Conservation (phyloP, 2,113 vertebrate species). For the Xenotilapia caudafasciata region DNA sequence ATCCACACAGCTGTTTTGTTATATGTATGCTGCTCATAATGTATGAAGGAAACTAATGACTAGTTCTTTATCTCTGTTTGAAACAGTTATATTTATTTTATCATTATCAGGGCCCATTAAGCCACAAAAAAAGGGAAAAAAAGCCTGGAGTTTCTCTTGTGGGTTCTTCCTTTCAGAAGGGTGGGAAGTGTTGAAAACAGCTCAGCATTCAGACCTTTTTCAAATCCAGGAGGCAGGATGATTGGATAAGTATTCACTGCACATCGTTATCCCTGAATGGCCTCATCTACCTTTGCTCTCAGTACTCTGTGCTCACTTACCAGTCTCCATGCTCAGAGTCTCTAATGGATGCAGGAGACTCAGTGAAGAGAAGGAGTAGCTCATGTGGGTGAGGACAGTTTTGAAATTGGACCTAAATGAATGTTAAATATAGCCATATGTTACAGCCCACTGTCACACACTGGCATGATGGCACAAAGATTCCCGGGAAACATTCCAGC, state of each 20-base stretch:
- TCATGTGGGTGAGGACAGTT: background rate
- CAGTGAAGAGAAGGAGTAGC: background rate
- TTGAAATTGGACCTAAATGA: conserved; percentile 11
- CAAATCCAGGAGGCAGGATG: conserved; percentile 41
- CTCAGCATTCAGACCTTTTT: conserved; percentile 32
- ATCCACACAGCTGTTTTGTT: background rate
- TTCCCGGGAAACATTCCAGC: background rate
- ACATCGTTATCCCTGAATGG: conserved; percentile 45
- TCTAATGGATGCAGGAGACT: conserved; percentile 25
- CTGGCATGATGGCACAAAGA: background rate
- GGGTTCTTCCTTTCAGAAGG: background rate
- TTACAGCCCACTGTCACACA: background rate
- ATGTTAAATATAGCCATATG: conserved; percentile 10
- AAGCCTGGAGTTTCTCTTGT: background rate
- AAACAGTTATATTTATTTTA: conserved; percentile 13
- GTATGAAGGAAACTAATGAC: background rate
- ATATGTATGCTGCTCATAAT: conserved; percentile 6
- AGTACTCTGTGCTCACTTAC: conserved; percentile 10
- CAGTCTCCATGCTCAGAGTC: conserved; percentile 8
- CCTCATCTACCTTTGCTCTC: conserved; percentile 39
- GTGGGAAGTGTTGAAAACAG: conserved; percentile 17
- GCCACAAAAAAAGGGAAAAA: background rate
- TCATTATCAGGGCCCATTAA: conserved; percentile 23
- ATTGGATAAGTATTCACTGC: conserved; percentile 50
- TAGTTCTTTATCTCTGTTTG: conserved; percentile 2